A percentile compares a stretch with the other conserved stretches of the same genome.
Evolutionary conservation across 1,140 invertebrate genomes (phyloP).

Genomic region (Arion vulgaris): DNA sequence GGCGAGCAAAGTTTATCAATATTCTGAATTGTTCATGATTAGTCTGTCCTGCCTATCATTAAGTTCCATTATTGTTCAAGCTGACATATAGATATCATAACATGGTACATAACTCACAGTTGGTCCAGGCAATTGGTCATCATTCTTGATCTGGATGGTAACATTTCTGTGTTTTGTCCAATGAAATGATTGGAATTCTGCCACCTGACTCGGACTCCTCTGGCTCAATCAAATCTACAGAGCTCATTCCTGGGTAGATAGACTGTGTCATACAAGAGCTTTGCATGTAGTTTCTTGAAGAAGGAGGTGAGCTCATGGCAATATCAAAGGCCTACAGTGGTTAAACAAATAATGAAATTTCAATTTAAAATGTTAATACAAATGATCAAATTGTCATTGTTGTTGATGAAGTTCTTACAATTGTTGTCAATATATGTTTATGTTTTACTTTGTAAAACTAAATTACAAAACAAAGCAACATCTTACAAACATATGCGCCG

Average conservation of each 20-base stretch:
- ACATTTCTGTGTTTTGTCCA: conserved; percentile 36
- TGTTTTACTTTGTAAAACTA: too few species aligned
- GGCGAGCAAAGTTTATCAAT: too few species aligned
- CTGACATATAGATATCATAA: too few species aligned
- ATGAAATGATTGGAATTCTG: conserved; percentile 15
- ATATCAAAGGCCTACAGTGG: conserved; percentile 32
- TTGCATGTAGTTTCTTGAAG: conserved; percentile 32
- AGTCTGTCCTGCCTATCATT: too few species aligned
- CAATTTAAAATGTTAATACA: background rate
- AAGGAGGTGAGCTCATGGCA: conserved; percentile 38
- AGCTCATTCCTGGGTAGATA: conserved; percentile 32
- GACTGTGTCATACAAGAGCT: conserved; percentile 35
- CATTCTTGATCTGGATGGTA: conserved; percentile 32
- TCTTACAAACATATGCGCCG: too few species aligned
- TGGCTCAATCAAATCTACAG: background rate
- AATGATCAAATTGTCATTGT: background rate
- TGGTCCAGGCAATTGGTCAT: conserved; percentile 31
- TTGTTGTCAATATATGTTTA: background rate
- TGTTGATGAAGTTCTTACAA: background rate
- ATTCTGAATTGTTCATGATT: too few species aligned
- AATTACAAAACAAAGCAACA: too few species aligned
- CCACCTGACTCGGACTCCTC: conserved; percentile 20
- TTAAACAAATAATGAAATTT: background rate
- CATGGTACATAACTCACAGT: conserved; percentile 21
- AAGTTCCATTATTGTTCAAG: too few species aligned